These are phyloP conservation scores for Halcyon chelicuti DNA, from an alignment of 2,797 vertebrate genomes.

Conservation along the genomic window DNA sequence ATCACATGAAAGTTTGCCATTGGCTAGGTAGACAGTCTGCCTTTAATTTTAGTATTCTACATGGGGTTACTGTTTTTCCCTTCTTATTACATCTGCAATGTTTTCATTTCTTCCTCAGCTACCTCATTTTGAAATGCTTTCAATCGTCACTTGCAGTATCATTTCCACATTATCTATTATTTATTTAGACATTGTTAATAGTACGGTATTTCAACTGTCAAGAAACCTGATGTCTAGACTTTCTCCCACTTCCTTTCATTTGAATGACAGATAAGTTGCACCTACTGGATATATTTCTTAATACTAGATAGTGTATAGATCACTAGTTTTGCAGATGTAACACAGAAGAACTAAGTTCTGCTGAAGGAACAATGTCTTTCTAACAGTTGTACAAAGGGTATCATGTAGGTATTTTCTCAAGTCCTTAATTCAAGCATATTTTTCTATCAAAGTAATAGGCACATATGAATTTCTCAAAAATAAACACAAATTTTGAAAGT, in stretches of 20 bases:
- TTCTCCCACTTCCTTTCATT: conserved; percentile 5
- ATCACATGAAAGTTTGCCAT: neutral
- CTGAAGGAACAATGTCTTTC: neutral
- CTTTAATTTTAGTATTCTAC: neutral
- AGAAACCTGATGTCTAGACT: conserved; percentile 17
- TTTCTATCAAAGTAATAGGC: neutral
- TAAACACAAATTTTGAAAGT: neutral
- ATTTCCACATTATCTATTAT: conserved; percentile 15
- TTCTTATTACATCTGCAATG: neutral
- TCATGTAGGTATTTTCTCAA: neutral
- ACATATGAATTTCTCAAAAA: neutral
- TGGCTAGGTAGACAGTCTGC: neutral
- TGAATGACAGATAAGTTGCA: conserved; percentile 11
- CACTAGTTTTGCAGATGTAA: neutral
- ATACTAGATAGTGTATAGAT: neutral
- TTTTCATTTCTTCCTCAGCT: neutral
- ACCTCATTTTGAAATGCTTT: conserved; percentile 8
- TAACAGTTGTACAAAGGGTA: neutral
- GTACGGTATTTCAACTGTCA: conserved; percentile 47
- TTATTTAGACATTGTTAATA: conserved; percentile 54
- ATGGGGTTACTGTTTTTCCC: neutral
- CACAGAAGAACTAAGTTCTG: neutral
- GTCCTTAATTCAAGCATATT: neutral
- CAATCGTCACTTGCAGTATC: neutral
- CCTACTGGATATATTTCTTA: neutral